Base-by-base conservation (phyloP, 2,888 invertebrate species). In the Nomada ruficornis region DNA sequence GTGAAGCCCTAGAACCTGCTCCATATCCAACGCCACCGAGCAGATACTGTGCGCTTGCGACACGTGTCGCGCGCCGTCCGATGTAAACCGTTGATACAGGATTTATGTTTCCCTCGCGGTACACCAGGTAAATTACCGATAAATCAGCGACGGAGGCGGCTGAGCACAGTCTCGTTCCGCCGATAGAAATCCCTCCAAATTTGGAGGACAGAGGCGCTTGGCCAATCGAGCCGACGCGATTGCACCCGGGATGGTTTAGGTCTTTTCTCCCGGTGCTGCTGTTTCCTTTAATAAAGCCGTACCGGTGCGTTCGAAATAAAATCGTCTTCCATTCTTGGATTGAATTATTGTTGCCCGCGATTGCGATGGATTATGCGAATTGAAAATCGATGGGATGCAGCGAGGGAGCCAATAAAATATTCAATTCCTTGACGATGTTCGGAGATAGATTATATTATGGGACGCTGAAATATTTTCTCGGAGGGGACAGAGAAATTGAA, bases 11-110 rank as follows among this genome's bases (percentile, higher is more conserved):
- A 70, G 87, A 87, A 87, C 87, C 87, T 87, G 87, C 86, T 84
- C 82, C 64, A 71, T 77, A 60, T 81, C 69, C 13, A 79, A 62
- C 72, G 76, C 72, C 62, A 70, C 52, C 55, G 65, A 76, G 36
- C 36, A 7, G 36, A 7, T 36, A 36, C 36, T 59, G 74, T 72
- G 80, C 76, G 20, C 44, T 88, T 88, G 80, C 87, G 87, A 88
- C 87, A 88, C 86, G 87, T 86, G 87, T 87, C 87, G 84, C 86
- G 77, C 87, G 81, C 86, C 77, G 82, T 77, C 59, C 73, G 87
- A 88, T 86, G 85, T 85, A 88, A 88, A 80, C 80, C 80, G 80
- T 75, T 82, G 87, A 88, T 88, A 83, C 75, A 85, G 78, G 87
- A 88, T 88, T 88, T 88, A 88, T 88, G 86, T 82, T 83, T 80